These are phyloP conservation scores for Cheilosia soror DNA, from an alignment of 2,888 invertebrate genomes.

Conservation along the genomic window DNA sequence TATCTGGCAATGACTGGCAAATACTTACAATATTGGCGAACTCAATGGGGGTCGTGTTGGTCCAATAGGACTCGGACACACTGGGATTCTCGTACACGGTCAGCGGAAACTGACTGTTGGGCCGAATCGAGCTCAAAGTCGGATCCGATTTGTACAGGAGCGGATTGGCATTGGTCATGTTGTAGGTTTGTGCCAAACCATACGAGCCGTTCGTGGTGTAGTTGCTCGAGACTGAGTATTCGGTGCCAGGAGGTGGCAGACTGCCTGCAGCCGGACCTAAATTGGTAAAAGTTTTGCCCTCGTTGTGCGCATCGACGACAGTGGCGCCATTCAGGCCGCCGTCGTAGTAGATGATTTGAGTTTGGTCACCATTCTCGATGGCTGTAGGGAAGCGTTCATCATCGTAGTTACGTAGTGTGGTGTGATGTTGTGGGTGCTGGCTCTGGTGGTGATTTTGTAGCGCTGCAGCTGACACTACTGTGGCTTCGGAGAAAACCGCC, in stretches of 20 bases:
- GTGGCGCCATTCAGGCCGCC: conserved; percentile 67
- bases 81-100: conserved; percentile 79
- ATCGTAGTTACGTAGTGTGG: conserved; percentile 76
- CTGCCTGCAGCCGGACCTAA: conserved; percentile 78
- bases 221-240: conserved; percentile 77
- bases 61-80: conserved; percentile 79
- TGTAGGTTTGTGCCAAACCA: conserved; percentile 80
- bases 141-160: conserved; percentile 82
- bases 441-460: conserved; percentile 73
- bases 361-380: conserved; percentile 78
- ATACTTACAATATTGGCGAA: conserved; percentile 78
- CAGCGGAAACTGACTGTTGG: conserved; percentile 79
- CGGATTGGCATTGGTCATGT: conserved; percentile 78
- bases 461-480: conserved; percentile 79
- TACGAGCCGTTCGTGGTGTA: conserved; percentile 80
- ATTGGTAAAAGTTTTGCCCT: conserved; percentile 83
- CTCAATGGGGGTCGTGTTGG: conserved; percentile 77
- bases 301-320: conserved; percentile 80
- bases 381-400: conserved; percentile 76
- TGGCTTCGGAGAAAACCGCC: conserved; percentile 77
- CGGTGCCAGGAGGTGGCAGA: conserved; percentile 34
- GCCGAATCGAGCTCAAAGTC: conserved; percentile 80
- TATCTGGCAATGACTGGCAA: background rate
- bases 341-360: conserved; percentile 79
- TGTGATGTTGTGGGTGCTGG: conserved; percentile 61